Evolutionary conservation across 2,888 invertebrate genomes (phyloP).

Genomic region (Pharmacophagus antenor): DNA sequence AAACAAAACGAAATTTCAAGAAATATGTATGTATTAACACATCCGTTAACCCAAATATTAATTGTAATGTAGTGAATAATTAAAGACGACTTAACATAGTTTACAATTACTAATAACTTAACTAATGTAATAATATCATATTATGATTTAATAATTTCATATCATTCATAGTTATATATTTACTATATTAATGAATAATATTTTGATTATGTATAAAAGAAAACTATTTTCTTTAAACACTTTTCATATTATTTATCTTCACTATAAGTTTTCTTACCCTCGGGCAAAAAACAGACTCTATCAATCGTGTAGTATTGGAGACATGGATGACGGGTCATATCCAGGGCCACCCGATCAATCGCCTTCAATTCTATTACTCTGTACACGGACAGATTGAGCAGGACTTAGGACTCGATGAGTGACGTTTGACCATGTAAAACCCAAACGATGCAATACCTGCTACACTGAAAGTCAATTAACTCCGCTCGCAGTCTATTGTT

Average conservation of each 20-base stretch:
- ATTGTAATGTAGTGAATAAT: too few relatives aligned
- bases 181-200: neutral
- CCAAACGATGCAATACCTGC: conserved; percentile 12
- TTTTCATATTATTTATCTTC: neutral
- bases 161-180: conserved; percentile 1
- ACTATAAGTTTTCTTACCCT: too few relatives aligned
- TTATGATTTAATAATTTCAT: too few relatives aligned
- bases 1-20: too few relatives aligned
- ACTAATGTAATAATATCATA: too few relatives aligned
- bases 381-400: conserved; percentile 64
- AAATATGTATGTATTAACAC: too few relatives aligned
- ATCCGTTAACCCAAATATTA: too few relatives aligned
- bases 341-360: conserved; percentile 62
- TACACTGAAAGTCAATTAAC: conserved; percentile 27
- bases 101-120: too few relatives aligned
- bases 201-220: neutral
- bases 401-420: conserved; percentile 36
- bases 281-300: conserved; percentile 52
- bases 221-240: neutral
- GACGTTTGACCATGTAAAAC: conserved; percentile 27
- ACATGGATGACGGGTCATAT: conserved; percentile 71
- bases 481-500: conserved; percentile 19
- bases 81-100: too few relatives aligned
- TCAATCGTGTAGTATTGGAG: conserved; percentile 59
- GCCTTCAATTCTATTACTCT: conserved; percentile 73